These are phyloP conservation scores for Glaucomys volans DNA, from an alignment of 2,113 vertebrate genomes.

Conservation along the genomic window DNA sequence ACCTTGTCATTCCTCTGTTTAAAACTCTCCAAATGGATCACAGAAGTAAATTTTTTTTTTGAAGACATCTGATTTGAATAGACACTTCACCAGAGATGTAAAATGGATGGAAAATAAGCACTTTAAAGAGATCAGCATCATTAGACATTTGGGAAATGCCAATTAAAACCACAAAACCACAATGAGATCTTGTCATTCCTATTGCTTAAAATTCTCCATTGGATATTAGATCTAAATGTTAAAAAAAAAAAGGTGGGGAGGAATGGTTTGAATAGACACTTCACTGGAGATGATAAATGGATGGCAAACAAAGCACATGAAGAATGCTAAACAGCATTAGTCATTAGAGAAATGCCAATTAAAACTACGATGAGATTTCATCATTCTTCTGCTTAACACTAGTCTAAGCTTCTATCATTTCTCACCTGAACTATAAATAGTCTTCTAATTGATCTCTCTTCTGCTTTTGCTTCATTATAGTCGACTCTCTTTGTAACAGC, in stretches of 20 bases:
- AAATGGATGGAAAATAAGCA: neutral
- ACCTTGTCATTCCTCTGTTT: neutral
- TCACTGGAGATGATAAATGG: neutral
- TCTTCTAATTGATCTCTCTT: neutral
- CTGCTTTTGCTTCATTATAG: neutral
- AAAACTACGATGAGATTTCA: neutral
- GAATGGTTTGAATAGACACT: neutral
- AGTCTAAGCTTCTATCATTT: neutral
- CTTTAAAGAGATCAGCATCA: neutral
- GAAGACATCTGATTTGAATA: neutral
- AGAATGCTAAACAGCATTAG: neutral
- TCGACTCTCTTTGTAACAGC: neutral
- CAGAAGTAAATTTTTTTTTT: neutral
- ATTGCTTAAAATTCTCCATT: neutral
- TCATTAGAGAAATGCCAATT: conserved; percentile 6
- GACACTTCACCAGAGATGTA: neutral
- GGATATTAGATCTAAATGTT: neutral
- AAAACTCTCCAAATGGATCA: neutral
- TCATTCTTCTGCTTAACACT: neutral
- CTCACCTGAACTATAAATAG: neutral
- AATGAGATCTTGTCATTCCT: neutral
- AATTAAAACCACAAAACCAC: neutral
- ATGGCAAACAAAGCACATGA: neutral
- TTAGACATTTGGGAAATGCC: neutral
- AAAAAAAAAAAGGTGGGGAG: neutral